Conservation (phyloP, 2,113 vertebrate genomes). For the Eupsittula cactorum region DNA sequence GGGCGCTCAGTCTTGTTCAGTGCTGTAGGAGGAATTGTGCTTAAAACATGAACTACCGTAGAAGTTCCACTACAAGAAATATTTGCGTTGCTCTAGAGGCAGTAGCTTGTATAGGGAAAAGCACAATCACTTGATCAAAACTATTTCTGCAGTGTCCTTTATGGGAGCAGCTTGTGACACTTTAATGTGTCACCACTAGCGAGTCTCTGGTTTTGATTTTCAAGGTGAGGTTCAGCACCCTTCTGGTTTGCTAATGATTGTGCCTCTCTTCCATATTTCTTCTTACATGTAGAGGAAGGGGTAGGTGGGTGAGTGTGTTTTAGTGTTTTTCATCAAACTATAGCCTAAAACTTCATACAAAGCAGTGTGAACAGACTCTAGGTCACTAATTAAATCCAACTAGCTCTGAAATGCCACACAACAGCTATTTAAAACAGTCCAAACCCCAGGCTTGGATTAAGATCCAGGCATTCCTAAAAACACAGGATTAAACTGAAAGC, state of each 20-base stretch:
- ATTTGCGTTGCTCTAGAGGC: neutral
- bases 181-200: conserved; percentile 8
- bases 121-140: neutral
- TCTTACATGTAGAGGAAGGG: neutral
- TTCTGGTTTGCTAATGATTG: conserved; percentile 3
- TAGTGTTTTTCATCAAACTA: conserved; percentile 25
- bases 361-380: conserved; percentile 8
- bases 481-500: conserved; percentile 54
- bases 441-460: conserved; percentile 49
- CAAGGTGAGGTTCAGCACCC: neutral
- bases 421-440: conserved; percentile 46
- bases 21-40: neutral
- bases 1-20: neutral
- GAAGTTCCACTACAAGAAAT: neutral
- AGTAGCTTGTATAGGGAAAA: neutral
- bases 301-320: neutral
- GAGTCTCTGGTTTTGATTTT: conserved; percentile 40
- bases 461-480: conserved; percentile 36
- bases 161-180: neutral
- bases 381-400: conserved; percentile 24
- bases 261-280: neutral
- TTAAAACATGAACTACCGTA: neutral
- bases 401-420: conserved; percentile 45
- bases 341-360: neutral
- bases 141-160: neutral